Evolutionary conservation across 1,140 invertebrate genomes (phyloP).

Genomic region (Chrysomallon squamiferum): DNA sequence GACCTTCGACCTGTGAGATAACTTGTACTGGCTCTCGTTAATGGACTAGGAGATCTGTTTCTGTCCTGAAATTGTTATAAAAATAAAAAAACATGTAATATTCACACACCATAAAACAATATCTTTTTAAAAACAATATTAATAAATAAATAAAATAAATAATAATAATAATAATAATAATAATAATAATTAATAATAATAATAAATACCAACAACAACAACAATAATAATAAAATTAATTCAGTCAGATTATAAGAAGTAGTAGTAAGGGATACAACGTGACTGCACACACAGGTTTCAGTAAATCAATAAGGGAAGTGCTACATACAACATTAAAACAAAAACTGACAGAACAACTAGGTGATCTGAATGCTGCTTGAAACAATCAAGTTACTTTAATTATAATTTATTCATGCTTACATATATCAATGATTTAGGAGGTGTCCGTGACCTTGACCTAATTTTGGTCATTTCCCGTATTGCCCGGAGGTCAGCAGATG

Average conservation of each 20-base stretch:
- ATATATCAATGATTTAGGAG: constrained; percentile 13
- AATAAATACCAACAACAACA: background rate
- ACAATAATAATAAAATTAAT: background rate
- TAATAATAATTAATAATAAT: background rate
- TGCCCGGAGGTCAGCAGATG: constrained; percentile 21
- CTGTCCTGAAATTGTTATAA: constrained; percentile 21
- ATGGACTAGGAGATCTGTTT: constrained; percentile 42
- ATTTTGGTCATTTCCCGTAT: constrained; percentile 13
- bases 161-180: constrained; percentile 3
- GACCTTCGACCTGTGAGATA: constrained; percentile 46
- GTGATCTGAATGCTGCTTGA: too few relatives aligned
- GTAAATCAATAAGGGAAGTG: too few relatives aligned
- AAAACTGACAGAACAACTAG: too few relatives aligned
- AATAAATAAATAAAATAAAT: background rate
- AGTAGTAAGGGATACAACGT: too few relatives aligned
- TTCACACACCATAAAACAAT: too few relatives aligned
- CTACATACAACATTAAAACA: too few relatives aligned
- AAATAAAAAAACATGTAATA: too few relatives aligned
- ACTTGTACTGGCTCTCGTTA: constrained; percentile 22
- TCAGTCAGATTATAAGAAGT: background rate
- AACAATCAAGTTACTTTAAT: too few relatives aligned
- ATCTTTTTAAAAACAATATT: background rate
- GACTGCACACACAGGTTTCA: too few relatives aligned
- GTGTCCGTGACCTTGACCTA: constrained; percentile 28
- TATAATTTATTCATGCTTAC: too few relatives aligned